phyloP scores from a whole-genome alignment of 1,140 invertebrate genomes.

The Leucophenga varia region DNA sequence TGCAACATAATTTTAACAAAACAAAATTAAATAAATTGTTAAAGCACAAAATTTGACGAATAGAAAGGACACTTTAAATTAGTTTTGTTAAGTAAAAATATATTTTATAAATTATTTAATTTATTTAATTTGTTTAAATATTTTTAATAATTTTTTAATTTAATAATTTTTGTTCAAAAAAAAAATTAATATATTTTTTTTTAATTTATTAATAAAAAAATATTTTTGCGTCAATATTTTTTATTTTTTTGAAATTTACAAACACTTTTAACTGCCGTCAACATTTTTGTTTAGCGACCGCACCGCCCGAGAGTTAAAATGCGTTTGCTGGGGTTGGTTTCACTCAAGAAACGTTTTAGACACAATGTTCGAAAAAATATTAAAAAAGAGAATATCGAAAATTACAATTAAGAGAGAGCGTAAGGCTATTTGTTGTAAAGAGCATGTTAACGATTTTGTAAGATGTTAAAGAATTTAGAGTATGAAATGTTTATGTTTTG shows the following conservation, averaged over 20 bases:
- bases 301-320: slow-evolving; percentile 42
- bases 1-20: slow-evolving; percentile 13
- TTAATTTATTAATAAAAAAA: slow-evolving; percentile 14
- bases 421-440: too few species aligned
- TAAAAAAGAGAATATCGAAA: too few species aligned
- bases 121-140: slow-evolving; percentile 2
- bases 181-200: slow-evolving; percentile 8
- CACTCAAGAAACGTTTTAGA: too few species aligned
- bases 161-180: slow-evolving; percentile 20
- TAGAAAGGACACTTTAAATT: too few species aligned
- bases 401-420: too few species aligned
- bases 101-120: slow-evolving; percentile 16
- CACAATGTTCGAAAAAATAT: too few species aligned
- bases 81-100: slow-evolving; percentile 1
- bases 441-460: too few species aligned
- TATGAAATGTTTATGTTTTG: too few species aligned
- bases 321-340: slow-evolving; percentile 44
- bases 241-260: slow-evolving; percentile 1
- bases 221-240: too few species aligned
- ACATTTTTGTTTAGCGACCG: slow-evolving; percentile 39
- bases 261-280: slow-evolving; percentile 11
- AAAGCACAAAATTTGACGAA: slow-evolving; percentile 5
- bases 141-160: slow-evolving; percentile 9
- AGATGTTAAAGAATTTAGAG: too few species aligned
- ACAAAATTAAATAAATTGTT: slow-evolving; percentile 6